Evolutionary conservation across 2,888 invertebrate species (phyloP).

Genomic region (Euproctis similis): DNA sequence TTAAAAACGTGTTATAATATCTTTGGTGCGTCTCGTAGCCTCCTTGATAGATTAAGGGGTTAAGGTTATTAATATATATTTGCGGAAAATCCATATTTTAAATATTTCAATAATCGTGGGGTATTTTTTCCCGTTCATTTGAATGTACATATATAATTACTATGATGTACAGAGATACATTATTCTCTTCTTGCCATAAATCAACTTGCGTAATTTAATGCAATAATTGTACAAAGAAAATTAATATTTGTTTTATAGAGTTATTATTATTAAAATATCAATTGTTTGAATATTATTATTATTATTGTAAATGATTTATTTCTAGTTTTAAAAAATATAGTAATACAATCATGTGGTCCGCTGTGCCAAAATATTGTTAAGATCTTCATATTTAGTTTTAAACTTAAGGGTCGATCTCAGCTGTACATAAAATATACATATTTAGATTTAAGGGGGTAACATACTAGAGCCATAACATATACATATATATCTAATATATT

Average conservation of each 20-base stretch:
- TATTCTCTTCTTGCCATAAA: constrained; percentile 25
- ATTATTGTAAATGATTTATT: constrained; percentile 26
- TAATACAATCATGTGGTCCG: constrained; percentile 59
- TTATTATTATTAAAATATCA: constrained; percentile 25
- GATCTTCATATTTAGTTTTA: constrained; percentile 60
- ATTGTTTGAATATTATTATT: constrained; percentile 25
- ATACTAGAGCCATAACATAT: constrained; percentile 34
- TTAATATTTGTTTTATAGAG: constrained; percentile 1
- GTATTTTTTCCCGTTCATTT: too few relatives aligned
- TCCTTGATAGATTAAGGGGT: too few relatives aligned
- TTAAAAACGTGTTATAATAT: too few relatives aligned
- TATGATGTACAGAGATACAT: constrained; percentile 1
- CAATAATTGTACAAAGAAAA: constrained; percentile 34
- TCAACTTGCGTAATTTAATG: constrained; percentile 21
- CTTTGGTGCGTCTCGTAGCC: too few relatives aligned
- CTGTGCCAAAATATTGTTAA: constrained; percentile 70
- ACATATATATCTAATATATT: constrained; percentile 20
- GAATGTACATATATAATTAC: not conserved
- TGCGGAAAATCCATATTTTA: too few relatives aligned
- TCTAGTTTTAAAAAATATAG: constrained; percentile 19
- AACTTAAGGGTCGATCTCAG: constrained; percentile 74
- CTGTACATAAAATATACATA: constrained; percentile 73
- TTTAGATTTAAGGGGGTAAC: constrained; percentile 27
- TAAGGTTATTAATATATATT: not conserved
- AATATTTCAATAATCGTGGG: too few relatives aligned